phyloP scores from a whole-genome alignment of 2,797 vertebrate genomes.

The Poecilia gillii region DNA sequence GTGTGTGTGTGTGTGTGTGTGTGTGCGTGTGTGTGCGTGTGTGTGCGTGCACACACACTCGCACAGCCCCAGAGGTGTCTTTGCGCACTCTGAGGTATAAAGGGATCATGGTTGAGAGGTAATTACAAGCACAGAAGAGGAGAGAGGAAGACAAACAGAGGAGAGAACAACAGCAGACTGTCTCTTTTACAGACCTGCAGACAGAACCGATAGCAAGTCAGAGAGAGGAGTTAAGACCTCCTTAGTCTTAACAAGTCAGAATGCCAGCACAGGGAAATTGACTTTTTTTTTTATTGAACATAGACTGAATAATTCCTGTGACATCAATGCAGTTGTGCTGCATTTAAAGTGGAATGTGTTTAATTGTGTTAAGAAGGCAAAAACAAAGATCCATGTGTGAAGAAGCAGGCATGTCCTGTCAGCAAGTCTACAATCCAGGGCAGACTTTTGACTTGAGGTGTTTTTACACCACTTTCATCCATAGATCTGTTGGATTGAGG shows the following conservation, averaged over 20 bases:
- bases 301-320: neutral
- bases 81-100: slow-evolving; percentile 65
- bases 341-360: neutral
- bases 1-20: too few species aligned
- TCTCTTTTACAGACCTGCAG: slow-evolving; percentile 26
- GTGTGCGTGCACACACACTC: too few species aligned
- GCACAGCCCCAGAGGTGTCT: slow-evolving; percentile 54
- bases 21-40: too few species aligned
- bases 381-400: neutral
- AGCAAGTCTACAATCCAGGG: too few species aligned
- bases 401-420: neutral
- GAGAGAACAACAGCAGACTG: slow-evolving; percentile 39
- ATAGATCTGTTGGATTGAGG: too few species aligned
- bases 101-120: slow-evolving; percentile 67
- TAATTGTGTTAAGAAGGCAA: neutral
- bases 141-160: slow-evolving; percentile 45
- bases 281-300: slow-evolving; percentile 2
- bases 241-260: slow-evolving; percentile 20
- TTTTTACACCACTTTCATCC: too few species aligned
- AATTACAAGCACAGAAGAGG: slow-evolving; percentile 67
- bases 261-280: neutral
- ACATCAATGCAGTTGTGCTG: neutral
- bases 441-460: too few species aligned
- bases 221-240: slow-evolving; percentile 19
- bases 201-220: slow-evolving; percentile 18